phyloP scores from a whole-genome alignment of 2,113 vertebrate genomes.

The Sula dactylatra region DNA sequence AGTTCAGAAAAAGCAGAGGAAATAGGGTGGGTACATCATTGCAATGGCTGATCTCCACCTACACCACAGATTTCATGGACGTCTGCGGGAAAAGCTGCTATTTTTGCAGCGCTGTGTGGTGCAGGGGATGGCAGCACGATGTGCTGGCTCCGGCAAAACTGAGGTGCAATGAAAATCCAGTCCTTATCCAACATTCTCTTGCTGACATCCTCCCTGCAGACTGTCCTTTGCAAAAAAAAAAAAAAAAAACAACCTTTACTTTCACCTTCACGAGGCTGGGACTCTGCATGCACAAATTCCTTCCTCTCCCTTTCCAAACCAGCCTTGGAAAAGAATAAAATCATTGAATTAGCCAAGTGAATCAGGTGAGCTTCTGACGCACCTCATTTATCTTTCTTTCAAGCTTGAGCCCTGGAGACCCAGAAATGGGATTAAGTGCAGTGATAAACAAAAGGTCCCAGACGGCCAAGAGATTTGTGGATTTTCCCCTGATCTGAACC shows the following conservation, averaged over 20 bases:
- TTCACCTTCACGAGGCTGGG: neutral
- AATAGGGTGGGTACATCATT: neutral
- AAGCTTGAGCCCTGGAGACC: neutral
- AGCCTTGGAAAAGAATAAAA: neutral
- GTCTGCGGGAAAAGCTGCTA: neutral
- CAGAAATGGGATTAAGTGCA: slow-evolving; percentile 58
- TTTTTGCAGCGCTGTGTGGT: fast-evolving
- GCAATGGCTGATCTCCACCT: neutral
- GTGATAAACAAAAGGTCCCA: slow-evolving; percentile 45
- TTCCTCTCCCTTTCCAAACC: neutral
- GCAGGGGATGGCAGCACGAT: neutral
- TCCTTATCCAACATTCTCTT: neutral
- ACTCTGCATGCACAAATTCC: neutral
- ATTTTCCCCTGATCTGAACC: slow-evolving; percentile 59
- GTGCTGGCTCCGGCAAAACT: neutral
- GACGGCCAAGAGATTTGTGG: slow-evolving; percentile 59
- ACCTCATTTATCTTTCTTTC: slow-evolving; percentile 66
- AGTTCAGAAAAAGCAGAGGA: neutral
- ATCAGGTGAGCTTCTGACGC: slow-evolving; percentile 54
- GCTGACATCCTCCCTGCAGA: neutral
- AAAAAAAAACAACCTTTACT: neutral
- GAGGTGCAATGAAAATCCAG: neutral
- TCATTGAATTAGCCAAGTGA: slow-evolving; percentile 37
- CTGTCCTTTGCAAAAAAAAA: neutral
- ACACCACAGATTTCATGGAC: neutral